phyloP scores from a whole-genome alignment of 2,888 invertebrate genomes.

The Trissolcus brochymenae region DNA sequence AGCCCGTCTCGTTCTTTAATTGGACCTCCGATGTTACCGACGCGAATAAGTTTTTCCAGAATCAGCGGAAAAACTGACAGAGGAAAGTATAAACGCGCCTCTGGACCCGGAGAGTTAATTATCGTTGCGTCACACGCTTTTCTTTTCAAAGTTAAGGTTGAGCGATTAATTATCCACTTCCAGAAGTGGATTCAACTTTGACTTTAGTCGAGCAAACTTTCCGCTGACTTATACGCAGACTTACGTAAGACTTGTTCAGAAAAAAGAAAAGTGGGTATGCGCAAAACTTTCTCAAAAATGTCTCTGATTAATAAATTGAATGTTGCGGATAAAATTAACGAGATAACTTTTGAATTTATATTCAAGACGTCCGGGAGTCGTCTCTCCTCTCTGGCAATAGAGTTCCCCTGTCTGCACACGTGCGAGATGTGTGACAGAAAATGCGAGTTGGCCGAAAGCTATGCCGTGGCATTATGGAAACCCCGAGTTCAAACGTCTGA shows the following conservation, averaged over 20 bases:
- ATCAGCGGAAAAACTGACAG: not conserved
- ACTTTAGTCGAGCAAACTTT: constrained; percentile 34
- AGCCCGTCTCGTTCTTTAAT: constrained; percentile 70
- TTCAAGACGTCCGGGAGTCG: too few species aligned
- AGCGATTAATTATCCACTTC: constrained; percentile 32
- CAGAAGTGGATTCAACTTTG: constrained; percentile 33
- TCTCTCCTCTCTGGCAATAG: too few species aligned
- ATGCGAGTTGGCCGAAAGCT: too few species aligned
- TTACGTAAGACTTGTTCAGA: not conserved
- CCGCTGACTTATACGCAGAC: not conserved
- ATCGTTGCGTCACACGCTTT: not conserved
- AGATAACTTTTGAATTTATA: not conserved
- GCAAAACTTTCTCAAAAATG: not conserved
- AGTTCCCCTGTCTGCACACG: too few species aligned
- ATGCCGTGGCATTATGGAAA: too few species aligned
- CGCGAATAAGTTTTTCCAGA: not conserved
- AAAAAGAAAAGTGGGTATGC: constrained; percentile 12
- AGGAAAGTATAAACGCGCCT: not conserved
- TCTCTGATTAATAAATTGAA: too few species aligned
- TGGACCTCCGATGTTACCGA: constrained; percentile 60
- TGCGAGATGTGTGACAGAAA: too few species aligned
- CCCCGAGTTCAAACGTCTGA: too few species aligned
- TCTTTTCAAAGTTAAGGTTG: constrained; percentile 47
- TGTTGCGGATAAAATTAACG: too few species aligned
- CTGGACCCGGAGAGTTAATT: constrained; percentile 16